These are phyloP conservation scores for Athripsodes cinereus DNA, from an alignment of 2,888 invertebrate genomes.

Conservation along the genomic window DNA sequence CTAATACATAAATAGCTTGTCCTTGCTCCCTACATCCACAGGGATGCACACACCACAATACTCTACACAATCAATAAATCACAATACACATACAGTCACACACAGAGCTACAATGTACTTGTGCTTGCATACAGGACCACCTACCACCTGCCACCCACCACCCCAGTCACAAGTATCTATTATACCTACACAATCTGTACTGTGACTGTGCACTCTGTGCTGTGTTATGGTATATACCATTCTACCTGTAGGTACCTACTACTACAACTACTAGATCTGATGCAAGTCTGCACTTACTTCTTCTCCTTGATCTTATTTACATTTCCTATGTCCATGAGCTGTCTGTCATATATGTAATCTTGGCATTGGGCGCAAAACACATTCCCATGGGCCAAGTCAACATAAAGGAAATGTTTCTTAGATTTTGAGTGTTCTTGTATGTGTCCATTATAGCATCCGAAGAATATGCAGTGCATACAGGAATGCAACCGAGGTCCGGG, in stretches of 20 bases:
- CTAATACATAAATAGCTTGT: neutral
- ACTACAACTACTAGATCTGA: too few relatives aligned
- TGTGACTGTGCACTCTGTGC: too few relatives aligned
- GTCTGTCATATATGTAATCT: slow-evolving; percentile 87
- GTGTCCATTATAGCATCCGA: slow-evolving; percentile 85
- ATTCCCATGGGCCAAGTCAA: slow-evolving; percentile 85
- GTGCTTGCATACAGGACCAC: neutral
- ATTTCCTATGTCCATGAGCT: slow-evolving; percentile 53
- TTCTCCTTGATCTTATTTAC: slow-evolving; percentile 51
- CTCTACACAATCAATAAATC: neutral
- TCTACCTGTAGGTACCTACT: too few relatives aligned
- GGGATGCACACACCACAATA: neutral
- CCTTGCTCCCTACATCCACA: neutral
- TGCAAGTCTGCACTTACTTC: slow-evolving; percentile 32
- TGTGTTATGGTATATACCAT: too few relatives aligned
- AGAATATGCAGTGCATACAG: slow-evolving; percentile 87
- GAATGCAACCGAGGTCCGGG: slow-evolving; percentile 76
- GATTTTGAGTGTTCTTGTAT: slow-evolving; percentile 79
- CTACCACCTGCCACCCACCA: neutral
- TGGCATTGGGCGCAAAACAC: slow-evolving; percentile 85
- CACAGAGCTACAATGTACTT: too few relatives aligned
- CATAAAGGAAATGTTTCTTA: slow-evolving; percentile 76
- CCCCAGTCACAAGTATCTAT: too few relatives aligned
- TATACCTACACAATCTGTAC: neutral
- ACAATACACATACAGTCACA: neutral